A percentile compares a stretch with the other conserved stretches of the same genome.
Evolutionary conservation across 2,113 vertebrate species (phyloP).

Genomic region (Ammospiza caudacuta): DNA sequence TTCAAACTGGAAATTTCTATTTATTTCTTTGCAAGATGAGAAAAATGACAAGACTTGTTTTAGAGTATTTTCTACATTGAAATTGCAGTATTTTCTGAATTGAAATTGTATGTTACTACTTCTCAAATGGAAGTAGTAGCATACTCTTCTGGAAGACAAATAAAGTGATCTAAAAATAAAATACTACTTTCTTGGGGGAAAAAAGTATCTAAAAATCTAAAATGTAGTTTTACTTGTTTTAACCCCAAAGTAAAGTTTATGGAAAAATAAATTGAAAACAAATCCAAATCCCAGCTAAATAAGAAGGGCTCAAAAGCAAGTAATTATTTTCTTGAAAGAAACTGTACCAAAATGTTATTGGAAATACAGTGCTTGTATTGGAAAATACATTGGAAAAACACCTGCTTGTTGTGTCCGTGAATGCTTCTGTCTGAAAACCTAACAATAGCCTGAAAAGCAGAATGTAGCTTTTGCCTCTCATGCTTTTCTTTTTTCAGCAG

Average conservation of each 20-base stretch:
- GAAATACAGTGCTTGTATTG: not conserved
- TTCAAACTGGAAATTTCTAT: not conserved
- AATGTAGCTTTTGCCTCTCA: not conserved
- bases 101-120: not conserved
- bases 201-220: not conserved
- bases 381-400: not conserved
- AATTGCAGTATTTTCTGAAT: not conserved
- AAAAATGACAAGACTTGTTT: not conserved
- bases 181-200: not conserved
- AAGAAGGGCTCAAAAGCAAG: not conserved
- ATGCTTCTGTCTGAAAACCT: not conserved
- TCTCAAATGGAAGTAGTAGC: not conserved
- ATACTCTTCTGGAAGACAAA: not conserved
- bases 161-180: not conserved
- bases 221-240: not conserved
- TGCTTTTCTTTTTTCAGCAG: not conserved
- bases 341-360: not conserved
- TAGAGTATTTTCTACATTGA: not conserved
- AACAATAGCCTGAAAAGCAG: not conserved
- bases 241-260: not conserved
- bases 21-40: not conserved
- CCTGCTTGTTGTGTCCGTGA: not conserved
- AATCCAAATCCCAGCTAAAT: not conserved
- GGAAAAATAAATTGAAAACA: not conserved
- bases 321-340: not conserved